Conservation (phyloP, 1,140 invertebrate genomes). For the Pinna nobilis region DNA sequence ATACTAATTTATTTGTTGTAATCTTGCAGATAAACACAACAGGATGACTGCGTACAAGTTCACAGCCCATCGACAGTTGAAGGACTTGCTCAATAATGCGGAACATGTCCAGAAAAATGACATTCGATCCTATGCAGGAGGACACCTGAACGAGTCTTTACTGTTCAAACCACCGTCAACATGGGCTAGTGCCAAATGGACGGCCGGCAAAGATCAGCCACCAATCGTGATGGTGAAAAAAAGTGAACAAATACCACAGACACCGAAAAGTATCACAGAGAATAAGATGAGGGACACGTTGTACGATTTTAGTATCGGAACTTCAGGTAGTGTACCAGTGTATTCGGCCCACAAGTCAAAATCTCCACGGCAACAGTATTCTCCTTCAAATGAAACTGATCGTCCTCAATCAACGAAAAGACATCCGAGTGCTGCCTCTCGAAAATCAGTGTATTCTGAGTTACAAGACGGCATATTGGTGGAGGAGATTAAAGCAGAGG, state of each 20-base stretch:
- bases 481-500: conserved; percentile 57
- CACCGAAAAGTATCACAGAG: conserved; percentile 1
- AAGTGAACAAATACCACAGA: neutral
- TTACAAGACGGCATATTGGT: conserved; percentile 50
- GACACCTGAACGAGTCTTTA: conserved; percentile 67
- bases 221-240: neutral
- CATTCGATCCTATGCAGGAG: conserved; percentile 62
- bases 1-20: too few species aligned
- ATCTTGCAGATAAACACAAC: too few species aligned
- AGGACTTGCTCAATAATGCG: conserved; percentile 60
- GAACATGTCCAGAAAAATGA: conserved; percentile 66
- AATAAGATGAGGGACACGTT: conserved; percentile 54
- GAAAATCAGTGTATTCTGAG: conserved; percentile 49
- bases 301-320: conserved; percentile 66
- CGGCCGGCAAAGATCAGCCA: conserved; percentile 36
- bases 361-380: neutral
- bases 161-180: conserved; percentile 56
- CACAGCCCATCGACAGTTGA: conserved; percentile 59
- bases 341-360: conserved; percentile 26
- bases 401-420: conserved; percentile 32
- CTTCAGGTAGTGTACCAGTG: conserved; percentile 59
- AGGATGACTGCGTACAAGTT: conserved; percentile 64
- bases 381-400: neutral
- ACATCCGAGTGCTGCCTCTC: conserved; percentile 37
- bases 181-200: conserved; percentile 52